Conservation (phyloP, 2,113 vertebrate species). For the Perognathus longimembris region DNA sequence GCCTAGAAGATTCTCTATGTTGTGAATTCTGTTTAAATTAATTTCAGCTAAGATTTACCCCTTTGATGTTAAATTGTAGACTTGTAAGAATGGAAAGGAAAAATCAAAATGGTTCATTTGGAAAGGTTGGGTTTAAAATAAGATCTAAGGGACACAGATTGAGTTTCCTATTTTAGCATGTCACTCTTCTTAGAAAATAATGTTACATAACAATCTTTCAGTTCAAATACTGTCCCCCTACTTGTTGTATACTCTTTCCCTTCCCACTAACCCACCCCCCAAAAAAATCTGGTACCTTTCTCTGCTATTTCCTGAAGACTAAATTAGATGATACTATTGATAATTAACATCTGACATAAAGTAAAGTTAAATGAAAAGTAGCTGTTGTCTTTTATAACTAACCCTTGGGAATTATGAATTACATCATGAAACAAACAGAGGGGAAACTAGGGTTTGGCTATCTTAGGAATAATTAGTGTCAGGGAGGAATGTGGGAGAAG, state of each 20-base stretch:
- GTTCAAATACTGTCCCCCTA: background rate
- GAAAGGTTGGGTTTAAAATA: background rate
- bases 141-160: background rate
- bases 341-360: background rate
- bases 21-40: conserved; percentile 7
- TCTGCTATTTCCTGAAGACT: conserved; percentile 5
- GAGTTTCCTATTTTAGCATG: background rate
- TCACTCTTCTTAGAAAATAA: background rate
- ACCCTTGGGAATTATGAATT: background rate
- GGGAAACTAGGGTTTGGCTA: background rate
- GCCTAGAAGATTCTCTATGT: background rate
- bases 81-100: background rate
- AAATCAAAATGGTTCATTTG: background rate
- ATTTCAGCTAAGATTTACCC: background rate
- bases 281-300: background rate
- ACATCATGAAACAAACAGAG: background rate
- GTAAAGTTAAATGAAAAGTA: background rate
- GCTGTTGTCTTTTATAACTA: background rate
- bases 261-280: no score
- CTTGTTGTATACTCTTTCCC: background rate
- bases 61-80: conserved; percentile 21
- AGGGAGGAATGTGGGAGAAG: no score
- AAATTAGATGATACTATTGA: background rate
- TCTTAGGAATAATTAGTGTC: background rate
- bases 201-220: background rate